Conservation (phyloP, 1,140 invertebrate genomes). For the Probaryconus sp. region DNA sequence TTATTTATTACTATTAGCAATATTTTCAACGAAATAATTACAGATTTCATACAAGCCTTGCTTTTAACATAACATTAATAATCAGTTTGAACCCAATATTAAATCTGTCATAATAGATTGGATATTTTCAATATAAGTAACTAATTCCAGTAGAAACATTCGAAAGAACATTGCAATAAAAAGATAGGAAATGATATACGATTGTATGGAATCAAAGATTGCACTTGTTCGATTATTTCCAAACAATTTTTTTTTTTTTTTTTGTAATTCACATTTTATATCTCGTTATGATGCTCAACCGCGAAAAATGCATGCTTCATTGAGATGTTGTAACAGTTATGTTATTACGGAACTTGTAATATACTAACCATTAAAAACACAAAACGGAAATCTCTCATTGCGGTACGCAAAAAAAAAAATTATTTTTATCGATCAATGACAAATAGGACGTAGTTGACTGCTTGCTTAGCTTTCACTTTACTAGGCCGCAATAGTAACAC, state of each 20-base stretch:
- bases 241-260: not conserved
- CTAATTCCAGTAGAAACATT: too few relatives aligned
- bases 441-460: constrained; percentile 34
- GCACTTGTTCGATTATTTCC: too few relatives aligned
- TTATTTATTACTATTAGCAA: too few relatives aligned
- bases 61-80: too few relatives aligned
- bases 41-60: too few relatives aligned
- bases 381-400: constrained; percentile 4
- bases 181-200: too few relatives aligned
- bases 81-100: too few relatives aligned
- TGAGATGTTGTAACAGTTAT: constrained; percentile 31
- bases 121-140: too few relatives aligned
- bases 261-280: not conserved
- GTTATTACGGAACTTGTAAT: constrained; percentile 21
- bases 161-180: too few relatives aligned
- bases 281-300: not conserved
- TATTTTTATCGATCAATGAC: constrained; percentile 35
- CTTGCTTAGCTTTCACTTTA: constrained; percentile 48
- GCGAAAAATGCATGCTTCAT: constrained; percentile 21
- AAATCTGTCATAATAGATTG: too few relatives aligned
- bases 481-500: constrained; percentile 34
- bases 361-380: constrained; percentile 16
- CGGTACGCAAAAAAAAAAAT: constrained; percentile 22
- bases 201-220: too few relatives aligned
- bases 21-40: too few relatives aligned